Evolutionary conservation across 2,888 invertebrate genomes (phyloP), one percentile per base, ranked within the genome.

Genomic region (Schrankia costaestrigalis): DNA sequence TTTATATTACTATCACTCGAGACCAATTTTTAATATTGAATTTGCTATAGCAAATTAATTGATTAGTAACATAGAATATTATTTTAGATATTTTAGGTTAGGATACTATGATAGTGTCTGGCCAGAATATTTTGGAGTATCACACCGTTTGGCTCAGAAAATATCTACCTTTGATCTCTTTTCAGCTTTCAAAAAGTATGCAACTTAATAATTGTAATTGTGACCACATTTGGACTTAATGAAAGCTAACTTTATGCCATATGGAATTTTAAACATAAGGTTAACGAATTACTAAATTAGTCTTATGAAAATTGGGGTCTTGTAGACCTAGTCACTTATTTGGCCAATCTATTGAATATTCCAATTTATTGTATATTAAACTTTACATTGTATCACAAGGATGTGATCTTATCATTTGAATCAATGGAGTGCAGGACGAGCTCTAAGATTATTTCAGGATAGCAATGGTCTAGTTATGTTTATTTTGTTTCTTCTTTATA

Each of bases 231-330:
- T 74, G 78, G 78, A 86, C 83, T 85, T 86, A 83, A 85, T 85
- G 86, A 85, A 87, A 86, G 87, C 85, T 84, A 84, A 87, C 81
- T 84, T 82, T 85, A 87, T 86, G 87, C 87, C 87, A 87, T 87
- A 86, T 76, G 87, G 86, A 86, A 85, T 85, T 56, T 86, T 81
- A 81, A 68, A 85, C 85, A 84, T 86, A 86, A 86, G 85, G 81
- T 84, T 86, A 83, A 87, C 87, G 87, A 87, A 87, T 86, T 87
- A 85, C 85, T 87, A 86, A 87, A 87, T 81, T 84, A 85, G 85
- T 85, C 78, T 74, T 85, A 82, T 85, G 78, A 78, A 79, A 78
- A 78, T 73, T 67, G 74, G 65, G 87, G 85, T 85, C 85, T 75
- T 79, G 72, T 68, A 69, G 85, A 82, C 87, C 87, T 82, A 86